Percentiles rank a stretch among this genome's conserved stretches.
These are phyloP conservation scores for Cyclophora punctaria DNA, from an alignment of 2,888 invertebrate genomes.

Conservation along the genomic window DNA sequence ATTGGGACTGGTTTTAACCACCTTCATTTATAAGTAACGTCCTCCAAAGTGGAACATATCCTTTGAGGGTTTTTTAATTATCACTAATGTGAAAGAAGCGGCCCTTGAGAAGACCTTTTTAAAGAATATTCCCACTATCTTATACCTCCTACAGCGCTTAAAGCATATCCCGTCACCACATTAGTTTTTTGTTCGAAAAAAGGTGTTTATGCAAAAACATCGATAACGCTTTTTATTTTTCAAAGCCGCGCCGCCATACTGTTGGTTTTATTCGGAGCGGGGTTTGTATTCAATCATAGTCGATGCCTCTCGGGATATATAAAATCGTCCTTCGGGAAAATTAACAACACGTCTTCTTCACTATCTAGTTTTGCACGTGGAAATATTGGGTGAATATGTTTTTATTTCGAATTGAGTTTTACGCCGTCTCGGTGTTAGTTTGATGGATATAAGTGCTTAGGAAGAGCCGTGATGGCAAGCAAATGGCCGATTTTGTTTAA, in stretches of 20 bases:
- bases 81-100: no score
- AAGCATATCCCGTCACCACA: conserved; percentile 14
- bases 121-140: conserved; percentile 1
- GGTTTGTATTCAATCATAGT: conserved; percentile 53
- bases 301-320: conserved; percentile 31
- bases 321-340: conserved; percentile 51
- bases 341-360: conserved; percentile 34
- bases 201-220: conserved; percentile 35
- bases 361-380: no score
- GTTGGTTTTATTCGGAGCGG: conserved; percentile 9
- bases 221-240: conserved; percentile 23
- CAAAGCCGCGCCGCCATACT: conserved; percentile 10
- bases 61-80: no score
- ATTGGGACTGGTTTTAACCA: background rate
- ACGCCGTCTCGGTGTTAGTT: no score
- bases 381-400: no score
- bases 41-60: no score
- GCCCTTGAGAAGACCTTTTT: no score
- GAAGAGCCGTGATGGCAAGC: no score
- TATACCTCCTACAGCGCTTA: conserved; percentile 6
- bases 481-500: no score
- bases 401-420: no score
- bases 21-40: background rate
- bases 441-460: no score
- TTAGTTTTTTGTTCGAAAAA: conserved; percentile 20